These are phyloP conservation scores for Trachelus iudaicus DNA, from an alignment of 2,888 invertebrate species.

Conservation along the genomic window DNA sequence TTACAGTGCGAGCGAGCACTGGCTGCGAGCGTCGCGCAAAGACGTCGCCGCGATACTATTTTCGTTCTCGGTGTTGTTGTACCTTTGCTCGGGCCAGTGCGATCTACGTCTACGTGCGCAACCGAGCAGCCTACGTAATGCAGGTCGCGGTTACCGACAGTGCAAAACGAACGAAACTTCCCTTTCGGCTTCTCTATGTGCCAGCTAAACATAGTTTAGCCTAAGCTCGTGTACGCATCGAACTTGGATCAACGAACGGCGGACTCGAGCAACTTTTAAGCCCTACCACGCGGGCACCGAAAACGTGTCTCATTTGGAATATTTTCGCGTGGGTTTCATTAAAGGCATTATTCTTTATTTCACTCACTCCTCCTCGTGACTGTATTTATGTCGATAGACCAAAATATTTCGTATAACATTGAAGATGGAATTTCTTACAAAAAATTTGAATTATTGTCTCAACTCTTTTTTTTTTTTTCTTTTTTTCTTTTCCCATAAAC, in stretches of 20 bases:
- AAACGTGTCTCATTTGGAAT: neutral
- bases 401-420: too few species aligned
- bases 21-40: neutral
- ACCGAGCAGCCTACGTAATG: constrained; percentile 42
- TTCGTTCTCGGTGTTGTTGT: constrained; percentile 40
- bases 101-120: neutral
- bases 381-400: too few species aligned
- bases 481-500: too few species aligned
- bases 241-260: constrained; percentile 42
- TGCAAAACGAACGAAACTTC: constrained; percentile 34
- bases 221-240: constrained; percentile 21
- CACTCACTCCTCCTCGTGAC: too few species aligned
- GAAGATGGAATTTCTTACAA: too few species aligned
- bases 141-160: constrained; percentile 55
- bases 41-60: constrained; percentile 33
- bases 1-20: neutral
- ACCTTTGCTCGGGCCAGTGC: constrained; percentile 16
- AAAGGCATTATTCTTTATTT: too few species aligned
- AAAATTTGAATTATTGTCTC: too few species aligned
- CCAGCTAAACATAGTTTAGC: constrained; percentile 14
- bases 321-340: neutral
- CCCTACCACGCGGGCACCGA: neutral
- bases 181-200: constrained; percentile 5
- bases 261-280: neutral
- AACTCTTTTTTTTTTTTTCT: too few species aligned